phyloP scores from a whole-genome alignment of 2,113 vertebrate species.

The Centropus bengalensis region DNA sequence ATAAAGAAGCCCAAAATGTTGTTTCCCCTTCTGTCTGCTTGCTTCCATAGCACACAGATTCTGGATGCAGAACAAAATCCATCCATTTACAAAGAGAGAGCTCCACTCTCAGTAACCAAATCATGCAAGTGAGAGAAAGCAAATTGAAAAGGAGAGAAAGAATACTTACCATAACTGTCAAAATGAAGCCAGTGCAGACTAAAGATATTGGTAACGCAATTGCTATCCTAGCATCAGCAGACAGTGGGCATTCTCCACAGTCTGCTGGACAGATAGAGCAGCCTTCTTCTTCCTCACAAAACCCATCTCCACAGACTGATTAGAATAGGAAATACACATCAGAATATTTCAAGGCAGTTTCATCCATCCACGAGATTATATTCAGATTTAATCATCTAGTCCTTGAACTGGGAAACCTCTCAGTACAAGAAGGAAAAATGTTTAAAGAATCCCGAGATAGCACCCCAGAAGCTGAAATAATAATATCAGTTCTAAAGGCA shows the following conservation, averaged over 20 bases:
- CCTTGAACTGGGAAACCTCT: neutral
- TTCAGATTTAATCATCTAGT: neutral
- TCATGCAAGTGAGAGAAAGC: neutral
- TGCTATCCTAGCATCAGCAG: conserved; percentile 62
- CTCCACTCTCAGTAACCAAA: neutral
- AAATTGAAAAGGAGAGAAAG: neutral
- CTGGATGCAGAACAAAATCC: neutral
- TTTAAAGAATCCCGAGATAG: neutral
- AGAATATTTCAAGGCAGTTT: neutral
- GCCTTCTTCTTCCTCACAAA: conserved; percentile 81
- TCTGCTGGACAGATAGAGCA: conserved; percentile 83
- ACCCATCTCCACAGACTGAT: conserved; percentile 81
- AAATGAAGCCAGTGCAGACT: conserved; percentile 75
- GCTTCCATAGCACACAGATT: neutral
- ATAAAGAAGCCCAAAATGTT: neutral
- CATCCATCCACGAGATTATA: neutral
- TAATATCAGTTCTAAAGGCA: neutral
- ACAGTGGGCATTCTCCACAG: conserved; percentile 82
- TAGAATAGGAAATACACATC: neutral
- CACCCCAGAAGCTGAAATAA: neutral
- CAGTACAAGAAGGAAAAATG: neutral
- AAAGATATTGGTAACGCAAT: conserved; percentile 80
- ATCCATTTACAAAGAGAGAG: neutral
- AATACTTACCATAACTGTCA: conserved; percentile 76
- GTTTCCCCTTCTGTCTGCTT: neutral